These are phyloP conservation scores for Acleris sparsana DNA, from an alignment of 2,888 invertebrate species.

Conservation along the genomic window DNA sequence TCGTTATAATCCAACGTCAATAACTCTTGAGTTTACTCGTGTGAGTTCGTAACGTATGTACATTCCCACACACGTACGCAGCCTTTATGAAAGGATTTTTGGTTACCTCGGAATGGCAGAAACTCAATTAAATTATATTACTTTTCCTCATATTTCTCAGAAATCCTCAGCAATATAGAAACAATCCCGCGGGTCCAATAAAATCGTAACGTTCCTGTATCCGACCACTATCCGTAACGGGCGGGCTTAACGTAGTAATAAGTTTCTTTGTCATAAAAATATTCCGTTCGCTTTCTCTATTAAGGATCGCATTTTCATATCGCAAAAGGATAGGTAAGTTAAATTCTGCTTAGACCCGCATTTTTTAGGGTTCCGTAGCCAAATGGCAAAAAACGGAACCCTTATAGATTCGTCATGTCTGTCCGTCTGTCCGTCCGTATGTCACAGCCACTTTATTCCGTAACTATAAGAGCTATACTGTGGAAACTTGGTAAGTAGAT, in stretches of 20 bases:
- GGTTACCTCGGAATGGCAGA: neutral
- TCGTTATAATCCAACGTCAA: too few species aligned
- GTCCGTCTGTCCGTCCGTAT: too few species aligned
- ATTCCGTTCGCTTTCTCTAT: conserved; percentile 8
- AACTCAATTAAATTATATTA: conserved; percentile 21
- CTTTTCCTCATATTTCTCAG: conserved; percentile 12
- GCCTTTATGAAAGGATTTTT: neutral
- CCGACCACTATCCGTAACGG: conserved; percentile 21
- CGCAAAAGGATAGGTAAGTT: conserved; percentile 18
- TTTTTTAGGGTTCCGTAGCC: too few species aligned
- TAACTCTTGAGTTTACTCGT: too few species aligned
- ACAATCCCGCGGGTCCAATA: conserved; percentile 21
- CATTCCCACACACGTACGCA: neutral
- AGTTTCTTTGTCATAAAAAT: conserved; percentile 27
- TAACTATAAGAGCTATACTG: too few species aligned
- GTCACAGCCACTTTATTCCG: too few species aligned
- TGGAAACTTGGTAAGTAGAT: too few species aligned
- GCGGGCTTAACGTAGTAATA: conserved; percentile 21
- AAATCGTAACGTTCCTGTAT: conserved; percentile 7
- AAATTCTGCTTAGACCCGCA: conserved; percentile 1
- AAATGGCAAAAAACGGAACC: too few species aligned
- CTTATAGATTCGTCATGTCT: too few species aligned
- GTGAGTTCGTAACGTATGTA: too few species aligned
- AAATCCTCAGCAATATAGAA: conserved; percentile 13
- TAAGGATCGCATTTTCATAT: conserved; percentile 20